Conservation (phyloP, 2,888 invertebrate species). For the Gortyna flavago region DNA sequence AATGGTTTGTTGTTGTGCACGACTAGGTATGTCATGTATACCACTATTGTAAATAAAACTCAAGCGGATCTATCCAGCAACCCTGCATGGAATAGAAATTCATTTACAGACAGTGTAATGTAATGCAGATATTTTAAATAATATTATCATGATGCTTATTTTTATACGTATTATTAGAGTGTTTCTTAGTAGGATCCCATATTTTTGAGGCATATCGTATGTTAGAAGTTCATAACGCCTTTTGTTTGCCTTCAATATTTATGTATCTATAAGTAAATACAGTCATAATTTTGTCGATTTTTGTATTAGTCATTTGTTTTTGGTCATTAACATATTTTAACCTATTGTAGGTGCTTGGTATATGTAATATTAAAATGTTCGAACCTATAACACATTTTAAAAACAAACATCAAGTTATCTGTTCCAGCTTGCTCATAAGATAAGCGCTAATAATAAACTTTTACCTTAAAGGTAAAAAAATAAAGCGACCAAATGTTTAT, state of each 20-base stretch:
- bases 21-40: conserved; percentile 31
- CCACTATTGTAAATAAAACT: conserved; percentile 46
- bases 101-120: conserved; percentile 63
- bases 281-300: background rate
- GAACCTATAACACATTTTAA: background rate
- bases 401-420: background rate
- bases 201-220: conserved; percentile 34
- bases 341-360: background rate
- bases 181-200: conserved; percentile 16
- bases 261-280: background rate
- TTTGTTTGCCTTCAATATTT: conserved; percentile 7
- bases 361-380: conserved; percentile 7
- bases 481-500: conserved; percentile 60
- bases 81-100: conserved; percentile 14
- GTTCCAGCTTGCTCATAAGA: conserved; percentile 9
- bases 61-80: conserved; percentile 32
- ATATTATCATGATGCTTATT: conserved; percentile 19
- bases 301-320: background rate
- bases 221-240: conserved; percentile 16
- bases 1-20: conserved; percentile 50
- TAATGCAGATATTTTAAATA: conserved; percentile 52
- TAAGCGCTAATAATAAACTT: conserved; percentile 22
- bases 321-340: background rate
- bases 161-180: conserved; percentile 27
- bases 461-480: conserved; percentile 45